Percentiles rank a stretch among this genome's conserved stretches.
phyloP scores from a whole-genome alignment of 2,888 invertebrate species.

The Rhagophthalmus giganteus region DNA sequence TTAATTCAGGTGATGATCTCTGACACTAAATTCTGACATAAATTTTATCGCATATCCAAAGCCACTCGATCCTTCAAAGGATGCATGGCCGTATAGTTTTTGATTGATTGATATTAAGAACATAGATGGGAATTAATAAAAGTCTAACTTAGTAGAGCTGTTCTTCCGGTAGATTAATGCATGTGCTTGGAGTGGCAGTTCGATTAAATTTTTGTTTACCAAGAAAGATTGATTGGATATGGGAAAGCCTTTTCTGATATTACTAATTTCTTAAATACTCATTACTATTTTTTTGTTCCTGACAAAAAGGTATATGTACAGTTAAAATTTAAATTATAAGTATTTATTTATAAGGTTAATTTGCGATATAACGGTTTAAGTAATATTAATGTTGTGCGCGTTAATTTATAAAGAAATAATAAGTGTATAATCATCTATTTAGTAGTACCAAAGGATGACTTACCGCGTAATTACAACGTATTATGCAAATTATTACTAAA shows the following conservation, averaged over 20 bases:
- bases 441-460: neutral
- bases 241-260: neutral
- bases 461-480: too few species aligned
- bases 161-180: neutral
- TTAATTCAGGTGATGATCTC: conserved; percentile 18
- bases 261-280: neutral
- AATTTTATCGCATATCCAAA: too few species aligned
- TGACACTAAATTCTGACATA: too few species aligned
- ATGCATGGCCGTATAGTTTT: neutral
- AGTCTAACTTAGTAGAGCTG: neutral
- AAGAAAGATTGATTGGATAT: neutral
- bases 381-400: too few species aligned
- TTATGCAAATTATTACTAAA: too few species aligned
- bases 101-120: neutral
- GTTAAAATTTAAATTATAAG: too few species aligned
- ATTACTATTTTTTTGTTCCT: too few species aligned
- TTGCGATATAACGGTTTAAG: too few species aligned
- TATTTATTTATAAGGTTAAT: neutral
- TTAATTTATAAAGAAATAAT: neutral
- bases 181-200: neutral
- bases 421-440: too few species aligned
- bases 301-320: too few species aligned
- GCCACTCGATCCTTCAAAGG: too few species aligned
- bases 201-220: neutral
- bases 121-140: neutral